Evolutionary conservation across 2,888 invertebrate species (phyloP).

Genomic region (Platerodrilus igneus): DNA sequence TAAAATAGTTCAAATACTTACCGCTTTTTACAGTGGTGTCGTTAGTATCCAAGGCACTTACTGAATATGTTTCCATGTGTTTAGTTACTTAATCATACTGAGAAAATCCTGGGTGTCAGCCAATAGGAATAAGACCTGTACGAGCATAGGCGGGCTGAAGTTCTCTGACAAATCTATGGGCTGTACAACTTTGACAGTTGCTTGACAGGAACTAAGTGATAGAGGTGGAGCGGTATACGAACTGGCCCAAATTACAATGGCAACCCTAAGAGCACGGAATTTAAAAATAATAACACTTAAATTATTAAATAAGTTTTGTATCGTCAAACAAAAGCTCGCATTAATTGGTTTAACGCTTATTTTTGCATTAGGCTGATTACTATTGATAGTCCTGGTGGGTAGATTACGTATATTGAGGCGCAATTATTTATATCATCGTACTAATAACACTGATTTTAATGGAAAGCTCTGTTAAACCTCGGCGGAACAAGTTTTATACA

Average conservation of each 20-base stretch:
- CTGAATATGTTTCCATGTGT: conserved; percentile 24
- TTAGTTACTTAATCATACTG: conserved; percentile 45
- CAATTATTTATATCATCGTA: too few species aligned
- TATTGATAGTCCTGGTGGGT: too few species aligned
- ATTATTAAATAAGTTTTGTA: too few species aligned
- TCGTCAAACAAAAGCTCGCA: too few species aligned
- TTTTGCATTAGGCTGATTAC: too few species aligned
- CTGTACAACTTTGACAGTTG: conserved; percentile 46
- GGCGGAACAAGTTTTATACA: too few species aligned
- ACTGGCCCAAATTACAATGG: conserved; percentile 49
- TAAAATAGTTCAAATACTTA: conserved; percentile 41
- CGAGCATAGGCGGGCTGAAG: conserved; percentile 46
- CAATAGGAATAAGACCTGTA: conserved; percentile 40
- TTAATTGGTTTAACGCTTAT: too few species aligned
- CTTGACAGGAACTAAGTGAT: conserved; percentile 49
- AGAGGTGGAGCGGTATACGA: conserved; percentile 48
- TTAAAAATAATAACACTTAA: too few species aligned
- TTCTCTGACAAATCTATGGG: conserved; percentile 47
- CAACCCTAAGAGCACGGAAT: conserved; percentile 45
- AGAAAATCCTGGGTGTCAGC: conserved; percentile 39
- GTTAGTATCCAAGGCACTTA: conserved; percentile 42
- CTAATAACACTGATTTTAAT: too few species aligned
- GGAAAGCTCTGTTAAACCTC: too few species aligned
- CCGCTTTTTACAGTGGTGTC: conserved; percentile 41
- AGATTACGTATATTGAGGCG: too few species aligned